Percentiles rank a stretch among this genome's conserved stretches.
Evolutionary conservation across 2,113 vertebrate genomes (phyloP).

Genomic region (Myxocyprinus asiaticus): DNA sequence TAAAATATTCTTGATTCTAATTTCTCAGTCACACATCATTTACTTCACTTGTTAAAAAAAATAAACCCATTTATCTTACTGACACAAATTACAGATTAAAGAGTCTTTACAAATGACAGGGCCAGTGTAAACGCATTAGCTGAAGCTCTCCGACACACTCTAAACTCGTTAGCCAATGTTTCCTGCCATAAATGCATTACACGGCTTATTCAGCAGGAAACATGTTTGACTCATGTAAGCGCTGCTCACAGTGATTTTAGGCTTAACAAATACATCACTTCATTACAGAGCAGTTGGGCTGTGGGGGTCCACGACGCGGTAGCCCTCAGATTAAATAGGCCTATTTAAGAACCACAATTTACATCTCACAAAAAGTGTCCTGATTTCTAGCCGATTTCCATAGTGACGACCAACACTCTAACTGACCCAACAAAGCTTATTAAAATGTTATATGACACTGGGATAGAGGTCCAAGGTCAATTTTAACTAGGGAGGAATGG

Average conservation of each 20-base stretch:
- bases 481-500: constrained; percentile 19
- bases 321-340: constrained; percentile 20
- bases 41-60: constrained; percentile 56
- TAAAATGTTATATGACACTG: constrained; percentile 40
- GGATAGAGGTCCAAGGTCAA: constrained; percentile 39
- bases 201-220: constrained; percentile 26
- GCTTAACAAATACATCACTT: constrained; percentile 42
- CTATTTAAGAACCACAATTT: constrained; percentile 35
- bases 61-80: constrained; percentile 90
- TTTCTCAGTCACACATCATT: constrained; percentile 25
- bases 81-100: constrained; percentile 97
- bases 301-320: constrained; percentile 3
- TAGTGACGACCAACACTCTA: constrained; percentile 15
- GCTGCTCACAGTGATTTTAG: constrained; percentile 32
- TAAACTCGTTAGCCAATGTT: constrained; percentile 56
- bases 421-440: constrained; percentile 43
- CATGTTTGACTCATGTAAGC: constrained; percentile 20
- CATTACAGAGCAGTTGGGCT: constrained; percentile 45
- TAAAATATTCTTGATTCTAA: constrained; percentile 76
- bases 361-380: background rate
- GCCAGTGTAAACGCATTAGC: constrained; percentile 94
- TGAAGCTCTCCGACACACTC: constrained; percentile 42
- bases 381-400: constrained; percentile 2
- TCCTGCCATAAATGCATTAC: constrained; percentile 49
- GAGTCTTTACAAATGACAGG: constrained; percentile 92